Evolutionary conservation across 2,888 invertebrate species (phyloP).

Genomic region (Synanthedon myopaeformis): DNA sequence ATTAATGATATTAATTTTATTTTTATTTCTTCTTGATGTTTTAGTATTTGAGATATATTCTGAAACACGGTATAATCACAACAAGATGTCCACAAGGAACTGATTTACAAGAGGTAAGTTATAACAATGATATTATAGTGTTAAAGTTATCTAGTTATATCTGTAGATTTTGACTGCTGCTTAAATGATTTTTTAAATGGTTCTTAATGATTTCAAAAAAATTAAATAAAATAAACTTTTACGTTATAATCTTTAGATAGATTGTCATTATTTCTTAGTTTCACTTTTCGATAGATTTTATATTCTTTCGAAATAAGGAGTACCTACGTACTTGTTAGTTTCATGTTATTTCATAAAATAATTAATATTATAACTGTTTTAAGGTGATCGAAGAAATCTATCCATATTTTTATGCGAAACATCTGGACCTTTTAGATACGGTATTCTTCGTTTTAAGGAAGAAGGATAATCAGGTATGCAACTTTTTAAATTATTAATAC

Average conservation of each 20-base stretch:
- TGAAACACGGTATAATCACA: conserved; percentile 37
- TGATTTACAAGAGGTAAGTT: conserved; percentile 34
- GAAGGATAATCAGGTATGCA: conserved; percentile 69
- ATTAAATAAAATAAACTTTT: too few relatives aligned
- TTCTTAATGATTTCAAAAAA: too few relatives aligned
- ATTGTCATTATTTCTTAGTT: too few relatives aligned
- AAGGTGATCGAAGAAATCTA: conserved; percentile 56
- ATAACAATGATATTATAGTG: background rate
- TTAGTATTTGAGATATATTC: conserved; percentile 54
- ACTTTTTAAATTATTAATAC: background rate
- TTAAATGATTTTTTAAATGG: too few relatives aligned
- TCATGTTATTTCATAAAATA: too few relatives aligned
- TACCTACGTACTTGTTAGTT: too few relatives aligned
- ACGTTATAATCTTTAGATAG: too few relatives aligned
- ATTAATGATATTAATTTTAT: background rate
- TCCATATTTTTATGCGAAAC: conserved; percentile 84
- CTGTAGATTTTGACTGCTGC: too few relatives aligned
- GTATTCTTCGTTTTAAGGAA: conserved; percentile 91
- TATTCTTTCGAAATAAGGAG: too few relatives aligned
- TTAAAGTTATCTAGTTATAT: too few relatives aligned
- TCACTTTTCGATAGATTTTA: too few relatives aligned
- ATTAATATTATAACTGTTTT: conserved; percentile 8
- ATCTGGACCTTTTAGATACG: conserved; percentile 82
- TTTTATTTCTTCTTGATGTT: conserved; percentile 13
- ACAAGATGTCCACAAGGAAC: conserved; percentile 43